Evolutionary conservation across 2,797 vertebrate genomes (phyloP), one percentile per base, ranked within the genome.

Genomic region (Rhinatrema bivittatum): DNA sequence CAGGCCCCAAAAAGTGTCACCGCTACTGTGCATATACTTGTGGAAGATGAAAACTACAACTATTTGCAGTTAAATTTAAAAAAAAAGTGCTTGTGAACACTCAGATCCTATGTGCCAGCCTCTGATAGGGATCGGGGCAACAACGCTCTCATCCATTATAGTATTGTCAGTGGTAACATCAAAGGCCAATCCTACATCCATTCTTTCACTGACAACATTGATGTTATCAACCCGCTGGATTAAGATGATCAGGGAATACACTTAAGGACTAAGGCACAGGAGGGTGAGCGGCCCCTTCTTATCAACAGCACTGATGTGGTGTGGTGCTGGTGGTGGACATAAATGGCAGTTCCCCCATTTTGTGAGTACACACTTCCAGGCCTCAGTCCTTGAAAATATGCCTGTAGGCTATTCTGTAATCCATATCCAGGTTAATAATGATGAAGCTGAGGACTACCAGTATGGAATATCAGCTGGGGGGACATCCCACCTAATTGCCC

Each of bases 21-120:
- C 0, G 92, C 91, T 27, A 93, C 86, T 0, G 92, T 98, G 21
- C 69, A 90, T 62, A 94, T 99, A 53, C 65, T 73, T 0, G 87
- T 98, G 14, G 93, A 97, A 63, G 96, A 98, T 2, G 96, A 99
- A 60, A 98, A 98, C 0, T 96, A 99, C 72, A 98, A 99, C 70
- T 93, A 86, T 44, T 96, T 96, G 0, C 96, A 98, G 77, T 99
- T 99, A 67, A 91, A 87, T 1, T 81, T 94, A 58, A 94, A 94
- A 55, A 81, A 62, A 91, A 98, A 1, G 81, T 93, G 29, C 68
- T 75, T 0, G 81, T 91, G 20, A 93, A 94, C 78, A 94, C 86
- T 5, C 83, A 90, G 17, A 79, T 98, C 39, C 77, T 91, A 91
- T 23, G 94, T 99, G 20, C 86, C 87, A 54, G 96, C 96, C 9